Evolutionary conservation across 2,888 invertebrate species (phyloP), one percentile per base, ranked within the genome.

Genomic region (Allophyes oxyacanthae): DNA sequence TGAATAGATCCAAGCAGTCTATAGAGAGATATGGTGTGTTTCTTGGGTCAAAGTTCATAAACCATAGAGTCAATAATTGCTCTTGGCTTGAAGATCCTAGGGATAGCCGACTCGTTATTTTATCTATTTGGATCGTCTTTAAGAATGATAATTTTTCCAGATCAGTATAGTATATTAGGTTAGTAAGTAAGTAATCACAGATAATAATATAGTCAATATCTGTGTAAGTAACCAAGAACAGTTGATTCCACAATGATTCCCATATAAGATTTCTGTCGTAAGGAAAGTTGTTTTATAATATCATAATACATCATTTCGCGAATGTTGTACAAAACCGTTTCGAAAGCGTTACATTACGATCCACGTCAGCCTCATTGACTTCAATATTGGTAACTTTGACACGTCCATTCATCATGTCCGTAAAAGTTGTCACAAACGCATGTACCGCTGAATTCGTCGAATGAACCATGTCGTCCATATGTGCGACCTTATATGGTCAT

Each of bases 401-500:
- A 64, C 60, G 63, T 63, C 65, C 64, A 75, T 75, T 70, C 64
- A 73, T 75, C 74, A 76, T 77, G 75, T 73, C 81, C 81, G 70
- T 74, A 78, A 73, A 79, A 74, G 73, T 79, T 78, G 77, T 75
- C 62, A 75, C 74, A 77, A 77, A 65, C 52, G 61, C 37, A 57
- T 81, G 78, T 80, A 77, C 72, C 77, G 79, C 70, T 77, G 77
- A 80, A 79, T 86, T 86, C 80, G 82, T 84, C 81, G 81, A 84
- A 83, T 81, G 78, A 82, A 55, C 54, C 81, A 80, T 81, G 85
- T 82, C 77, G 71, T 77, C 84, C 88, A 87, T 88, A 86, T 88
- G 87, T 81, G 72, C 72, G 57, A 64, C 91, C 89, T 72, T 90
- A 88, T 83, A 90, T 78, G 91, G 92, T 54, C 62, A 76, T 65